These are phyloP conservation scores for Pseudopodoces humilis DNA, from an alignment of 2,113 vertebrate species.

Conservation along the genomic window DNA sequence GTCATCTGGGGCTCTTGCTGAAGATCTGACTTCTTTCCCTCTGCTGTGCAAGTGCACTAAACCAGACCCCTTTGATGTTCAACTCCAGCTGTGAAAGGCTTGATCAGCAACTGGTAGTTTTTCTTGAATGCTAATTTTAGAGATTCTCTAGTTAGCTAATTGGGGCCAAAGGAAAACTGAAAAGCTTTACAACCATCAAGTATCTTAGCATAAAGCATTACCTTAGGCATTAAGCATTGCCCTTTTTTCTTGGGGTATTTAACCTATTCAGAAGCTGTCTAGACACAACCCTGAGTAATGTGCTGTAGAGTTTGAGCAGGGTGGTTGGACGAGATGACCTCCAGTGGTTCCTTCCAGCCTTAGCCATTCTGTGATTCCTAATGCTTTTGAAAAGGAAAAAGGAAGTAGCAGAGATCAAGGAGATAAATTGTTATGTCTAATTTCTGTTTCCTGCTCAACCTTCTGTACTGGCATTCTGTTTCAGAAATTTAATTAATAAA, in stretches of 20 bases:
- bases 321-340: background rate
- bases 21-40: background rate
- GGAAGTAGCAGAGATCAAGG: background rate
- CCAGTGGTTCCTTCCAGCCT: background rate
- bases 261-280: background rate
- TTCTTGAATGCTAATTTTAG: background rate
- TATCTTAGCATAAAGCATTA: background rate
- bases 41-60: background rate
- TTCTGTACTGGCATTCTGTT: background rate
- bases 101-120: background rate
- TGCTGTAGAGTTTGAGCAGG: background rate
- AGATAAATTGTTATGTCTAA: background rate
- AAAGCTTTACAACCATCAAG: background rate
- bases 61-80: background rate
- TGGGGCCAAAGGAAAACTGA: background rate
- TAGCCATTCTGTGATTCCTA: background rate
- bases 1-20: background rate
- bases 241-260: background rate
- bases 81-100: background rate
- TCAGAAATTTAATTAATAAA: background rate
- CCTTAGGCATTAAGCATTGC: background rate
- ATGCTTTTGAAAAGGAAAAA: background rate
- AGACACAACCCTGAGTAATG: background rate
- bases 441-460: background rate
- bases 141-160: background rate